Evolutionary conservation across 1,140 invertebrate genomes (phyloP).

Genomic region (Brachionus manjavacas): DNA sequence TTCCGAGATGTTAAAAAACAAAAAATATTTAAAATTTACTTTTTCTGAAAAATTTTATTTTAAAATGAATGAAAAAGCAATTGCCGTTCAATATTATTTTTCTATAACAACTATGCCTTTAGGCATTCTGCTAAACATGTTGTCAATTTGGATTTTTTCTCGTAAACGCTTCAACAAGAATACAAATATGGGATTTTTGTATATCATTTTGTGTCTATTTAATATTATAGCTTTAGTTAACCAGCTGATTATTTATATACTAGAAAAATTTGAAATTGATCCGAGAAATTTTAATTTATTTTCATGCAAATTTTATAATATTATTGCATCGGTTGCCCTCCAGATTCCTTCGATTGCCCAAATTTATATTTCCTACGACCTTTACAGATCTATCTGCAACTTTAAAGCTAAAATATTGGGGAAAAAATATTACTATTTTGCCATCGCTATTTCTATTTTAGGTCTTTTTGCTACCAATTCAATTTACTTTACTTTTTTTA

Average conservation of each 20-base stretch:
- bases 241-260: background rate
- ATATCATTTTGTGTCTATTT: background rate
- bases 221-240: background rate
- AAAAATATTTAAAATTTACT: background rate
- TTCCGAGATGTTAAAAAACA: background rate
- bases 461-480: background rate
- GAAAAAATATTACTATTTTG: background rate
- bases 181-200: constrained; percentile 21
- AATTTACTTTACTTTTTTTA: background rate
- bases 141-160: background rate
- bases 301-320: background rate
- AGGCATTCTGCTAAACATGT: background rate
- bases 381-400: background rate
- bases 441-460: background rate
- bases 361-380: background rate
- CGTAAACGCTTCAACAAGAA: constrained; percentile 1
- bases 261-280: background rate
- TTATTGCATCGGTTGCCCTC: background rate
- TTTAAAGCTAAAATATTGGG: background rate
- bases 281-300: background rate
- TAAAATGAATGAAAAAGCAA: background rate
- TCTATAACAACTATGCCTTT: background rate
- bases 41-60: background rate
- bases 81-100: background rate
- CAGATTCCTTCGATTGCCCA: background rate